phyloP scores from a whole-genome alignment of 2,888 invertebrate species.

The Drosophila nigricruria region DNA sequence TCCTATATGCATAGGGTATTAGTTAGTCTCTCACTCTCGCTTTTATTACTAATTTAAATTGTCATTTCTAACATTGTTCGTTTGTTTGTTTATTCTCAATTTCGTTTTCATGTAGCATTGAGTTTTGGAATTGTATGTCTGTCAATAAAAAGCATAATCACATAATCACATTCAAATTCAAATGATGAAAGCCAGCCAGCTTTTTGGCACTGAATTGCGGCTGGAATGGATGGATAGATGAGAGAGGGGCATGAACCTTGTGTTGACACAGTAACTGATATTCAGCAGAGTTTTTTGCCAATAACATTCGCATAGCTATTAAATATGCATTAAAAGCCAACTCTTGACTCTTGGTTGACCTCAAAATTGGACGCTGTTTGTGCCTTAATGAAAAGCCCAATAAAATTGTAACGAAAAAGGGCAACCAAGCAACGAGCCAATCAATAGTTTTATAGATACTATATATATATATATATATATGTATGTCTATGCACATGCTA shows the following conservation, averaged over 20 bases:
- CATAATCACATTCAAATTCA: slow-evolving; percentile 45
- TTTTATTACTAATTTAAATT: slow-evolving; percentile 8
- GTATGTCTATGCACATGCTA: not conserved
- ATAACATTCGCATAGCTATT: slow-evolving; percentile 28
- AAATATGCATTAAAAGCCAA: slow-evolving; percentile 34
- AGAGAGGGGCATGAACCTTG: not conserved
- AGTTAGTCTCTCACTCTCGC: rapidly evolving
- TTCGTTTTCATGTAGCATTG: slow-evolving; percentile 57
- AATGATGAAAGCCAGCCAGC: slow-evolving; percentile 36
- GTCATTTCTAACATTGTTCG: slow-evolving; percentile 35
- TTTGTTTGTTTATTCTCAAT: slow-evolving; percentile 33
- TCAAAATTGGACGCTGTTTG: slow-evolving; percentile 12
- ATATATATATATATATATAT: not conserved
- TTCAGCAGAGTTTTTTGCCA: slow-evolving; percentile 13
- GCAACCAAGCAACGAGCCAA: slow-evolving; percentile 58
- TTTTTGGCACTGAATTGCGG: slow-evolving; percentile 43
- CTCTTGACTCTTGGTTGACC: slow-evolving; percentile 33
- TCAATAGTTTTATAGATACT: slow-evolving; percentile 42
- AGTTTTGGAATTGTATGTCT: slow-evolving; percentile 49
- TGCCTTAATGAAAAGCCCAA: slow-evolving; percentile 13
- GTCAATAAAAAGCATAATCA: slow-evolving; percentile 38
- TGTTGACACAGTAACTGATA: slow-evolving; percentile 37
- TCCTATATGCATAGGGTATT: not conserved
- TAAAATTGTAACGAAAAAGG: slow-evolving; percentile 16
- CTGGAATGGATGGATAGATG: not conserved